Evolutionary conservation across 1,140 invertebrate genomes (phyloP), one percentile per base, ranked within the genome.

Genomic region (Megathymus violae): DNA sequence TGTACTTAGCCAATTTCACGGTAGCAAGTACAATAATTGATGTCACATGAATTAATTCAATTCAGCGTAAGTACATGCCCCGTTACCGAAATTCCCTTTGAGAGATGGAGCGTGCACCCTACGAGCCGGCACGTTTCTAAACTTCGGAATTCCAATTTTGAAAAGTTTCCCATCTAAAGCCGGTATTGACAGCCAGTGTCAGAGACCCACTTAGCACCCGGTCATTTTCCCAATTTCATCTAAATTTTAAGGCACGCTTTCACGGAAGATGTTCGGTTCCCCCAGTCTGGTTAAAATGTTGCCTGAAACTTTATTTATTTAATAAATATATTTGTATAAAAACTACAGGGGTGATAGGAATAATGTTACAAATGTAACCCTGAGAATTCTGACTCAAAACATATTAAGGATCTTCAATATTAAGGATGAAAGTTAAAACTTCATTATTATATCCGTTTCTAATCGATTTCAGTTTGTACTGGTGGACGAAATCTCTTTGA

Each of bases 141-240:
- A 90, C 84, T 89, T 85, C 62, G 85, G 85, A 90, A 90, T 90
- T 90, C 83, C 88, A 90, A 90, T 90, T 90, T 88, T 88, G 88
- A 88, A 88, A 90, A 90, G 77, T 90, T 90, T 88, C 78, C 75
- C 80, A 85, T 85, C 80, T 79, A 88, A 81, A 70, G 76, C 73
- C 77, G 71, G 79, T 83, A 88, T 89, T 89, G 84, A 88, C 85
- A 87, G 80, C 72, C 72, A 78, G 73, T 82, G 81, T 85, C 84
- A 85, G 78, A 84, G 75, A 79, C 76, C 72, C 69, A 83, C 71
- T 75, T 75, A 70, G 69, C 64, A 67, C 60, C 62, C 69, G 71
- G 76, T 72, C 75, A 74, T 75, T 70, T 69, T 58, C 50, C 44
- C 13, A 59, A 44, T 44, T 66, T 70, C 61, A 52, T 52, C 50